phyloP scores from a whole-genome alignment of 2,888 invertebrate genomes.

The Tolmerus cingulatus region DNA sequence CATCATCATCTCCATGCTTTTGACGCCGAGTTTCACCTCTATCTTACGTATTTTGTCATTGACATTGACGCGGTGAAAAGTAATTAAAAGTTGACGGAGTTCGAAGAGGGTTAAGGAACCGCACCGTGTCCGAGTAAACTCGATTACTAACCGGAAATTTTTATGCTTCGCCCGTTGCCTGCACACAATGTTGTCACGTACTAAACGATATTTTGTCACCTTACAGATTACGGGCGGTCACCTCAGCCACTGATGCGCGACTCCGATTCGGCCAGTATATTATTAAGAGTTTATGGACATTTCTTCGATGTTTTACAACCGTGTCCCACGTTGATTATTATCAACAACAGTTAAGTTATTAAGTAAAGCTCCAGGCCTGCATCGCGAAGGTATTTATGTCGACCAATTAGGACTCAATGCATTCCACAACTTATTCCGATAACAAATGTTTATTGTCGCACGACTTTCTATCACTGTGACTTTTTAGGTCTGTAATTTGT shows the following conservation, averaged over 20 bases:
- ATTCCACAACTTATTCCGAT: not conserved
- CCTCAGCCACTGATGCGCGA: not conserved
- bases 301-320: not conserved
- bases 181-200: constrained; percentile 14
- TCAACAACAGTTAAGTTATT: not conserved
- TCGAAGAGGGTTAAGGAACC: not conserved
- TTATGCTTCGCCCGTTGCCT: not conserved
- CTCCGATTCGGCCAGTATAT: not conserved
- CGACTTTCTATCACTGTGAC: not conserved
- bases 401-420: not conserved
- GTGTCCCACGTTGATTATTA: not conserved
- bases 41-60: not conserved
- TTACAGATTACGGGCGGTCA: not conserved
- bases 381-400: not conserved
- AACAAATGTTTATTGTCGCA: not conserved
- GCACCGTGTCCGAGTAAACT: constrained; percentile 13
- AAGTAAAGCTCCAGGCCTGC: not conserved
- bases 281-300: not conserved
- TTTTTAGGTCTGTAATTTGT: too few relatives aligned
- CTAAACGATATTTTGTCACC: constrained; percentile 25
- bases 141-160: constrained; percentile 26
- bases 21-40: not conserved
- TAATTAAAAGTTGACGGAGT: not conserved
- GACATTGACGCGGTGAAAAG: not conserved
- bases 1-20: not conserved